Conservation (phyloP, 2,888 invertebrate species). For the Pseudoips prasinana region DNA sequence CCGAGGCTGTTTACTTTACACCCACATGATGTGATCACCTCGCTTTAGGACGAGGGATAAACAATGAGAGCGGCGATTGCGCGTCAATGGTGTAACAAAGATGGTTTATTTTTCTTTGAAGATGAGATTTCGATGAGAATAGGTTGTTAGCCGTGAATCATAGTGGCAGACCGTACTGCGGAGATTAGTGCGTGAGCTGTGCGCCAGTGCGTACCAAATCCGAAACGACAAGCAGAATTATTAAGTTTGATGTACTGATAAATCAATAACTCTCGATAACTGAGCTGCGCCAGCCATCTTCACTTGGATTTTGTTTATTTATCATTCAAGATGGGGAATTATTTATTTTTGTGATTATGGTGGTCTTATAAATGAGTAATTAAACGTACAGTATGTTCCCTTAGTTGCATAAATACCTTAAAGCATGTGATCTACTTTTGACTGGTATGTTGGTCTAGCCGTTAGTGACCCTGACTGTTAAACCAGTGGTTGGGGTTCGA, state of each 20-base stretch:
- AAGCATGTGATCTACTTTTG: too few relatives aligned
- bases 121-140: conserved; percentile 65
- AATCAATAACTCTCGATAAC: conserved; percentile 69
- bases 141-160: conserved; percentile 58
- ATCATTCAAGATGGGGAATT: too few relatives aligned
- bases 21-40: conserved; percentile 76
- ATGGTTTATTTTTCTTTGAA: conserved; percentile 73
- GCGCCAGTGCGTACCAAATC: conserved; percentile 65
- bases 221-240: conserved; percentile 70
- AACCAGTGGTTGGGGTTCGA: too few relatives aligned
- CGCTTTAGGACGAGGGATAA: conserved; percentile 73
- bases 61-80: conserved; percentile 79
- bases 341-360: too few relatives aligned
- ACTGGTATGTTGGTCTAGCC: too few relatives aligned
- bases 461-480: too few relatives aligned
- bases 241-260: conserved; percentile 73
- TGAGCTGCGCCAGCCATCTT: conserved; percentile 30
- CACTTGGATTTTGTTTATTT: conserved; percentile 16
- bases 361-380: too few relatives aligned
- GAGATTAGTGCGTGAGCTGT: conserved; percentile 63
- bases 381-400: too few relatives aligned
- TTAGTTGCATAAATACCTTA: too few relatives aligned
- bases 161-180: conserved; percentile 61
- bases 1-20: conserved; percentile 76
- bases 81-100: conserved; percentile 72